Evolutionary conservation across 2,113 vertebrate species (phyloP).

Genomic region (Mola mola): DNA sequence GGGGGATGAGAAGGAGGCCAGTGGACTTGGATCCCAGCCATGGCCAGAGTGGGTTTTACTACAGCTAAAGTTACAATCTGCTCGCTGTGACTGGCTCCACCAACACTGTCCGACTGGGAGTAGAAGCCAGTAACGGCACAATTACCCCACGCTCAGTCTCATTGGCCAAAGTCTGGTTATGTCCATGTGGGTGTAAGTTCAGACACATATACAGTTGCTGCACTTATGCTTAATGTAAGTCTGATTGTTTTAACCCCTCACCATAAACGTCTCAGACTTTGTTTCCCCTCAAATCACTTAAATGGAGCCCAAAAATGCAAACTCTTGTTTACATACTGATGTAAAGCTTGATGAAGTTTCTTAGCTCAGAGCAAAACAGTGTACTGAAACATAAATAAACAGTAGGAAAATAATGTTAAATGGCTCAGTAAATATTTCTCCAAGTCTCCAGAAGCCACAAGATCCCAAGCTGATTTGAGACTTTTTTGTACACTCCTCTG

Average conservation of each 20-base stretch:
- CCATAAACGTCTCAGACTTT: too few relatives aligned
- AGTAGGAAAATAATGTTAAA: too few relatives aligned
- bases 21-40: constrained; percentile 50
- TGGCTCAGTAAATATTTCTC: too few relatives aligned
- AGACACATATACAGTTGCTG: neutral
- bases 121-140: constrained; percentile 40
- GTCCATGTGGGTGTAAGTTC: constrained; percentile 43
- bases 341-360: too few relatives aligned
- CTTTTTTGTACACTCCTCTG: too few relatives aligned
- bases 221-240: constrained; percentile 7
- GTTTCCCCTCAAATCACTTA: too few relatives aligned
- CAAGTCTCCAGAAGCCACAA: too few relatives aligned
- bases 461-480: too few relatives aligned
- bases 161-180: constrained; percentile 51
- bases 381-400: too few relatives aligned
- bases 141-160: constrained; percentile 29
- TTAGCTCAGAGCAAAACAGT: too few relatives aligned
- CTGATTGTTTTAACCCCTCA: constrained; percentile 2
- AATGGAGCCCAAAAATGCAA: too few relatives aligned
- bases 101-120: constrained; percentile 50
- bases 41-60: constrained; percentile 41
- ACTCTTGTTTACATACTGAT: too few relatives aligned
- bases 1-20: constrained; percentile 36
- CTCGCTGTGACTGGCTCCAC: constrained; percentile 32
- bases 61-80: constrained; percentile 44